Evolutionary conservation across 2,888 invertebrate genomes (phyloP), one percentile per base, ranked within the genome.

Genomic region (Idaea straminata): DNA sequence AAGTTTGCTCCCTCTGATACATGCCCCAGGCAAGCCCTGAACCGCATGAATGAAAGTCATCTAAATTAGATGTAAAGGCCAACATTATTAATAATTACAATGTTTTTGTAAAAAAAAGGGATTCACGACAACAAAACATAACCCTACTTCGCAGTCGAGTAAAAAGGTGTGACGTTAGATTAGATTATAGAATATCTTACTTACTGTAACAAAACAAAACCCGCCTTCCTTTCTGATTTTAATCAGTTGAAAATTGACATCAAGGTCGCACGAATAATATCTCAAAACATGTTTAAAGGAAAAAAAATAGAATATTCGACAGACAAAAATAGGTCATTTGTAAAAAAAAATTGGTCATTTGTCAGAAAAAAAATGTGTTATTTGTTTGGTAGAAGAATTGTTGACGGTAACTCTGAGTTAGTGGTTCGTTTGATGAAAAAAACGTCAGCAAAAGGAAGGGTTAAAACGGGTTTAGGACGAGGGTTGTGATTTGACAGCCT

Each of bases 401-500:
- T 77, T 72, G 76, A 74, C 63, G 61, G 65, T 64, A 35, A 58
- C 64, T 67, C 59, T 64, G 61, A 61, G 68, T 61, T 71, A 74
- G 68, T 72, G 75, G 74, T 71, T 72, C 65, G 69, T 72, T 74
- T 73, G 73, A 76, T 74, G 73, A 72, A 78, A 73, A 77, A 73
- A 76, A 47, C 67, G 72, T 73, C 73, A 74, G 72, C 72, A 61
- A 75, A 74, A 61, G 70, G 69, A 74, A 72, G 10, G 69, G 73
- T 76, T 75, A 69, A 61, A 68, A 67, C 66, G 71, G 67, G 72
- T 78, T 72, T 74, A 74, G 74, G 79, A 76, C 70, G 71, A 71
- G 70, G 72, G 73, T 69, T 69, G 68, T 64, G 72, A 70, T 74
- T 73, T 78, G 79, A 78, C 80, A 79, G 76, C 70, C 57, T 61